Percentiles rank a stretch among this genome's conserved stretches.
Conservation (phyloP, 2,888 invertebrate species). For the Lithophane leautieri region DNA sequence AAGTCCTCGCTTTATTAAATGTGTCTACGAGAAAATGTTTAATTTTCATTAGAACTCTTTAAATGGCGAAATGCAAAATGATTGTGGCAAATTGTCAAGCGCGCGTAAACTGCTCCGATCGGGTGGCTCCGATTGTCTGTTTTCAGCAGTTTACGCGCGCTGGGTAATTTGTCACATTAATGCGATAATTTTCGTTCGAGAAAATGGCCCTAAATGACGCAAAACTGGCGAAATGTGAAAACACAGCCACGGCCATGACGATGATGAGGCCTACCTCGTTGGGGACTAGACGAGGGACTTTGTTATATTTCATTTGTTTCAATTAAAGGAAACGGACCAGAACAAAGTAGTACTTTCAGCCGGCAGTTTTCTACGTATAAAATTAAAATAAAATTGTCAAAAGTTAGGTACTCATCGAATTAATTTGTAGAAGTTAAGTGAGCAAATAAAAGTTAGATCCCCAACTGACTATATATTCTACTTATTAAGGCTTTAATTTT, state of each 20-base stretch:
- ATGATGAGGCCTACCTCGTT: neutral
- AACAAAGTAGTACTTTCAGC: neutral
- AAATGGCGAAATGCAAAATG: neutral
- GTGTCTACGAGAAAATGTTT: constrained; percentile 17
- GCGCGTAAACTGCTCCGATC: too few relatives aligned
- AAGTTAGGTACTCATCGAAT: neutral
- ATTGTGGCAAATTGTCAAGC: neutral
- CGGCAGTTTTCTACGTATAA: neutral
- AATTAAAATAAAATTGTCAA: neutral
- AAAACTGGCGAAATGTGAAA: neutral
- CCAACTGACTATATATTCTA: neutral
- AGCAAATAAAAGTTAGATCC: neutral
- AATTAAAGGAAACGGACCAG: neutral
- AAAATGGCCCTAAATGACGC: neutral
- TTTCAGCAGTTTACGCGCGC: neutral
- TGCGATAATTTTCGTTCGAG: neutral
- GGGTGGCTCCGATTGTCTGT: too few relatives aligned
- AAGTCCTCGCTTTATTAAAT: constrained; percentile 17
- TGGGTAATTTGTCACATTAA: neutral
- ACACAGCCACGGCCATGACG: too few relatives aligned
- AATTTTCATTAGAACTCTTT: constrained; percentile 1
- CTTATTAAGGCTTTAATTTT: neutral
- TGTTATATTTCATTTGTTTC: neutral
- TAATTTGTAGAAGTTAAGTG: neutral
- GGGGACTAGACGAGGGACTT: neutral